Evolutionary conservation across 2,113 vertebrate species (phyloP).

Genomic region (Perognathus longimembris): DNA sequence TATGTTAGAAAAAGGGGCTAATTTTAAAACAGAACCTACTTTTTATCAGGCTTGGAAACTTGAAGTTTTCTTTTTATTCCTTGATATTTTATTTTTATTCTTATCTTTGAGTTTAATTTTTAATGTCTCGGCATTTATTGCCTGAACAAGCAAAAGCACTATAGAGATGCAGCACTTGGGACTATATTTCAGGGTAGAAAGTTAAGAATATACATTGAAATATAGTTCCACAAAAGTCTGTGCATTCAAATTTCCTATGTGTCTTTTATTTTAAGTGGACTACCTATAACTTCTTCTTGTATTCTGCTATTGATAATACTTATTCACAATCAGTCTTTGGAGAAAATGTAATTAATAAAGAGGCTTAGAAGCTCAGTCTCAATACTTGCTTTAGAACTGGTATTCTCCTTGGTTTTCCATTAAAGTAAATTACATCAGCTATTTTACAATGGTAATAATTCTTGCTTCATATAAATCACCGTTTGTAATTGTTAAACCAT

Average conservation of each 20-base stretch:
- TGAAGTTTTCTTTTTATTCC: slow-evolving; percentile 37
- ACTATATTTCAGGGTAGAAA: neutral
- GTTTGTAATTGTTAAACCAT: neutral
- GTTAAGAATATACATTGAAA: neutral
- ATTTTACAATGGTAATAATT: neutral
- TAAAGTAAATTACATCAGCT: neutral
- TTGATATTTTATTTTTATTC: neutral
- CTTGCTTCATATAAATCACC: neutral
- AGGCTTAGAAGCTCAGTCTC: neutral
- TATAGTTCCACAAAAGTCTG: neutral
- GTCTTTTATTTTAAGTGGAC: neutral
- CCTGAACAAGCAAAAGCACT: neutral
- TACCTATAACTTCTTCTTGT: neutral
- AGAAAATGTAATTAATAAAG: neutral
- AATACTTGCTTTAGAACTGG: neutral
- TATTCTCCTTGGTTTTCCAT: neutral
- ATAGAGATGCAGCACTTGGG: neutral
- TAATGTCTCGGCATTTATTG: neutral
- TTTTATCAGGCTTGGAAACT: neutral
- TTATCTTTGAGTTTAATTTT: slow-evolving; percentile 16
- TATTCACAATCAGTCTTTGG: neutral
- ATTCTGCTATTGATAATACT: neutral
- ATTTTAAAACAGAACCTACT: neutral
- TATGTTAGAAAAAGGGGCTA: neutral
- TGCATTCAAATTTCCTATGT: neutral